phyloP scores from a whole-genome alignment of 2,797 vertebrate species.

The Sternarchorhynchus goeldii region DNA sequence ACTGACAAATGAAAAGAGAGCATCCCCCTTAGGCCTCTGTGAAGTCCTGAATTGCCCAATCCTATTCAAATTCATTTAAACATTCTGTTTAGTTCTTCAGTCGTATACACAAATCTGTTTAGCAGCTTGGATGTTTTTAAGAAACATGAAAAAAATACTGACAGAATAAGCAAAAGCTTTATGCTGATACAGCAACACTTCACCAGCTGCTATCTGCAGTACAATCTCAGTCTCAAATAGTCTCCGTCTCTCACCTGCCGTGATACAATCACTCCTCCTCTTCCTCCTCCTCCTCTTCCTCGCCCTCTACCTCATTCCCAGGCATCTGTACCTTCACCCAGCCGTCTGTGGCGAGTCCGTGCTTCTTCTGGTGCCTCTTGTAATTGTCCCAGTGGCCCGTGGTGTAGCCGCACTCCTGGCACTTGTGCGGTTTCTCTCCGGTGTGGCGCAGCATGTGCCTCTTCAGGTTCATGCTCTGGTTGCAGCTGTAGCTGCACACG shows the following conservation, averaged over 20 bases:
- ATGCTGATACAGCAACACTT: constrained; percentile 68
- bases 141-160: constrained; percentile 57
- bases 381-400: constrained; percentile 99
- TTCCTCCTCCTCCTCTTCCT: constrained; percentile 50
- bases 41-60: constrained; percentile 35
- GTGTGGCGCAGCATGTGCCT: constrained; percentile 97
- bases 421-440: constrained; percentile 94
- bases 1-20: constrained; percentile 47
- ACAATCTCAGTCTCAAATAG: constrained; percentile 62
- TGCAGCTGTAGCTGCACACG: constrained; percentile 95
- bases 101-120: constrained; percentile 68
- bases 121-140: constrained; percentile 73
- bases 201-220: constrained; percentile 47
- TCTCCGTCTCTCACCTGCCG: constrained; percentile 54
- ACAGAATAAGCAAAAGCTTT: constrained; percentile 50
- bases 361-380: constrained; percentile 97
- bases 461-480: constrained; percentile 99
- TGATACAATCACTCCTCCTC: constrained; percentile 58
- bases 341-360: constrained; percentile 83
- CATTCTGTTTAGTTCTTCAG: constrained; percentile 39
- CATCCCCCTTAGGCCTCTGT: constrained; percentile 21
- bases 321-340: constrained; percentile 81
- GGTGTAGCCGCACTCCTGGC: constrained; percentile 91
- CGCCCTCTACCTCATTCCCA: constrained; percentile 50
- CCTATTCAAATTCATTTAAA: constrained; percentile 55